phyloP scores from a whole-genome alignment of 2,888 invertebrate species.

The Philaethria dido region DNA sequence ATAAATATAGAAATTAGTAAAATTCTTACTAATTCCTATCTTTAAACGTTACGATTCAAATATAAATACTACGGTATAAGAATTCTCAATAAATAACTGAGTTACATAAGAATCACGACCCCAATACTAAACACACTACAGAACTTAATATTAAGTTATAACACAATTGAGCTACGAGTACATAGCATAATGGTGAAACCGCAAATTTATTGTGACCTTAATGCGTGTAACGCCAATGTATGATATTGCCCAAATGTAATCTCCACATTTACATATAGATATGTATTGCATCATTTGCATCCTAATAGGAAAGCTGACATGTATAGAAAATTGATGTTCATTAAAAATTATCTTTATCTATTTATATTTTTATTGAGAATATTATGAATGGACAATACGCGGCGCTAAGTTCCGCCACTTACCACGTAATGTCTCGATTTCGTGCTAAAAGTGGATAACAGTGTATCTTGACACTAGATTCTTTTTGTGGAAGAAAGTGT shows the following conservation, averaged over 20 bases:
- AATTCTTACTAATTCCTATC: too few relatives aligned
- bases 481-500: too few relatives aligned
- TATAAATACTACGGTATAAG: not conserved
- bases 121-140: not conserved
- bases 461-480: too few relatives aligned
- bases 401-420: too few relatives aligned
- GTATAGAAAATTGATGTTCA: constrained; percentile 30
- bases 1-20: too few relatives aligned
- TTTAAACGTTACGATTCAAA: too few relatives aligned
- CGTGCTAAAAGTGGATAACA: too few relatives aligned
- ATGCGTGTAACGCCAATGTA: constrained; percentile 29
- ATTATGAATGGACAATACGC: not conserved
- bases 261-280: constrained; percentile 36
- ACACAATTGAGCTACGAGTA: constrained; percentile 6
- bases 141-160: constrained; percentile 6
- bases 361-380: not conserved
- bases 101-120: not conserved
- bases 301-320: constrained; percentile 28
- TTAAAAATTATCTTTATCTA: not conserved
- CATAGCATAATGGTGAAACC: constrained; percentile 21
- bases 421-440: too few relatives aligned
- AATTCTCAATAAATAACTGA: not conserved
- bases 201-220: constrained; percentile 29
- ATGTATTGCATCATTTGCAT: constrained; percentile 36
- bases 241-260: constrained; percentile 37